Evolutionary conservation across 2,113 vertebrate species (phyloP).

Genomic region (Hydrolagus affinis): DNA sequence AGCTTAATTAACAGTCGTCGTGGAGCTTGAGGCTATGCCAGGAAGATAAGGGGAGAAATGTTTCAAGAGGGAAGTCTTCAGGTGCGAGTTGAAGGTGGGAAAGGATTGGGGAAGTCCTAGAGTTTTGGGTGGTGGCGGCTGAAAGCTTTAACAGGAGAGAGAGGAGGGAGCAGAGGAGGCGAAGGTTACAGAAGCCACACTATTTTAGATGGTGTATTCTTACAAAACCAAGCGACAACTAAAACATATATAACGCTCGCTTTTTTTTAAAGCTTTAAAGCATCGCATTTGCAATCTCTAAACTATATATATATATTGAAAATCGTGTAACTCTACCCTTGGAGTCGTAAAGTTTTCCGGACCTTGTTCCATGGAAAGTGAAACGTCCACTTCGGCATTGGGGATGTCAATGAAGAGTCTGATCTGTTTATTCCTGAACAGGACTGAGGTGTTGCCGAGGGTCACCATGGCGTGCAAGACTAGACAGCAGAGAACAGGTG

Average conservation of each 20-base stretch:
- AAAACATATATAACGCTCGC: neutral
- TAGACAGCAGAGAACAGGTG: neutral
- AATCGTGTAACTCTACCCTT: neutral
- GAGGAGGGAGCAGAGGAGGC: neutral
- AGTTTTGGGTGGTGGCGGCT: neutral
- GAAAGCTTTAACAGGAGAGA: neutral
- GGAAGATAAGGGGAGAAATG: neutral
- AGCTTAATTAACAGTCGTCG: neutral
- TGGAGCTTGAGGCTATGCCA: neutral
- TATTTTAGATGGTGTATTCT: neutral
- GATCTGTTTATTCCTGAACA: constrained; percentile 8
- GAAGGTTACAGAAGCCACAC: neutral
- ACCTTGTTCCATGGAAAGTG: neutral
- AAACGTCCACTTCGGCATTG: neutral
- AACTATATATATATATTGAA: too few species aligned
- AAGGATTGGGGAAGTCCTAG: neutral
- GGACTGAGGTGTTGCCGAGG: neutral
- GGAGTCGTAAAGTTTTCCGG: neutral
- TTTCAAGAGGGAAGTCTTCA: neutral
- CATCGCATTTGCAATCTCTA: neutral
- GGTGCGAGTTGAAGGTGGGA: neutral
- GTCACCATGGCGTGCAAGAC: neutral
- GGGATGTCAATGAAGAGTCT: constrained; percentile 4
- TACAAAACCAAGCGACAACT: neutral
- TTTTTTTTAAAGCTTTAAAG: neutral